Percentiles rank a stretch among this genome's conserved stretches.
Evolutionary conservation across 1,140 invertebrate genomes (phyloP).

Genomic region (Musca domestica): DNA sequence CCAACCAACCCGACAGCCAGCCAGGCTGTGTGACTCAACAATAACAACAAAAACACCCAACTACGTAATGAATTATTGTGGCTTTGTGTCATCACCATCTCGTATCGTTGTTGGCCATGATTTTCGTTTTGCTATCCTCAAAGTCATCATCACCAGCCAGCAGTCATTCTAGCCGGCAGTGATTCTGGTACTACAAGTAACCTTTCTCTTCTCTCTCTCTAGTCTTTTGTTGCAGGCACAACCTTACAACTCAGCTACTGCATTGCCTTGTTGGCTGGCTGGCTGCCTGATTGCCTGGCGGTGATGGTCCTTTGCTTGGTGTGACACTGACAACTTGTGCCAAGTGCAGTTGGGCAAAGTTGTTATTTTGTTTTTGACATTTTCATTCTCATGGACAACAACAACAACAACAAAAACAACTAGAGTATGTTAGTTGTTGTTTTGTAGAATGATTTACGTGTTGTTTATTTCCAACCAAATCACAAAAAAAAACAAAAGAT

Average conservation of each 20-base stretch:
- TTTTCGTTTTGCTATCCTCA: not conserved
- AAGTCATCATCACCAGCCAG: too few relatives aligned
- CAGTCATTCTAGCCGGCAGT: too few relatives aligned
- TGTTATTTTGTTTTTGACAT: conserved; percentile 6
- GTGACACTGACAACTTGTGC: not conserved
- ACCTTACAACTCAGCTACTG: not conserved
- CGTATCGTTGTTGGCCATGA: not conserved
- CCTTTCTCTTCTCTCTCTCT: not conserved
- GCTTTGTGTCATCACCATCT: not conserved
- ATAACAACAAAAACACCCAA: not conserved
- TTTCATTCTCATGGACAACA: conserved; percentile 10
- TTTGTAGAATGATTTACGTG: too few relatives aligned
- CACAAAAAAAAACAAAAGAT: too few relatives aligned
- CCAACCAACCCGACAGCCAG: too few relatives aligned
- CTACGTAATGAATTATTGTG: not conserved
- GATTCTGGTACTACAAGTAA: too few relatives aligned
- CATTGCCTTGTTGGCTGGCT: not conserved
- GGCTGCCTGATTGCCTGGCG: not conserved
- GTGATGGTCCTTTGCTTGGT: not conserved
- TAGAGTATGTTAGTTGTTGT: too few relatives aligned
- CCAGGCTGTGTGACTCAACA: too few relatives aligned
- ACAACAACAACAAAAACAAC: not conserved
- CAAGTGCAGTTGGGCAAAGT: not conserved
- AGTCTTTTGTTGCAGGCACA: not conserved
- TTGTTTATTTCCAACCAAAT: too few relatives aligned